Base-by-base conservation (phyloP, 2,888 invertebrate genomes). In the Cheilosia vulpina region DNA sequence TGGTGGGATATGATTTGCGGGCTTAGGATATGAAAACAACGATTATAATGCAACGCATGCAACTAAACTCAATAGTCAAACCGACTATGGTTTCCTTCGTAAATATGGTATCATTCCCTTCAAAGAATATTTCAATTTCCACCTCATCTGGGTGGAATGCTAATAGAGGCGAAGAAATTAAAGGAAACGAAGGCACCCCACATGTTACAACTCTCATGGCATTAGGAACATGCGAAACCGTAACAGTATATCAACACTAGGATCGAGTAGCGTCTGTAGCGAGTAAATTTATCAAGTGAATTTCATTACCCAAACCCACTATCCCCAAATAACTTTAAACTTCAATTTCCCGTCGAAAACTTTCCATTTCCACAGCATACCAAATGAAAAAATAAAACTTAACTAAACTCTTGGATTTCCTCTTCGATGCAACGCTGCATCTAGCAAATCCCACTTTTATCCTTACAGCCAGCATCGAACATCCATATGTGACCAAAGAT, bases 301-400 rank as follows among this genome's bases (percentile, higher is more conserved):
- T 60, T 71, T 73, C 53, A 79, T 73, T 71, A 45, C 60, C 58
- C 66, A 76, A 21, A 47, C 60, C 69, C 34, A 45, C 24, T 60
- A 34, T 62, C 7, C 47, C 7, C 66, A 6, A 60, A 50, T 58
- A 78, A 57, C 34, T 78, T 72, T 41, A 71, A 71, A 65, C 63
- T 80, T 80, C 69, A 79, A 79, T 83, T 79, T 69, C 73, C 73
- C 55, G 47, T 75, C 45, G 57, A 81, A 72, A 85, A 76, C 66
- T 77, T 77, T 85, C 45, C 71, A 65, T 68, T 78, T 68, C 63
- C 52, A 65, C 38, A 65, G 66, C 66, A 72, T 68, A 2, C 9
- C 50, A 71, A 41, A 11, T 66, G 68, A 31, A 68, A 21, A 24
- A 17, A 53, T n/a, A 27, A 76, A 73, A 52, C 17, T 17, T 21